Evolutionary conservation across 2,113 vertebrate genomes (phyloP), one percentile per base, ranked within the genome.

Genomic region (Microtus richardsoni): DNA sequence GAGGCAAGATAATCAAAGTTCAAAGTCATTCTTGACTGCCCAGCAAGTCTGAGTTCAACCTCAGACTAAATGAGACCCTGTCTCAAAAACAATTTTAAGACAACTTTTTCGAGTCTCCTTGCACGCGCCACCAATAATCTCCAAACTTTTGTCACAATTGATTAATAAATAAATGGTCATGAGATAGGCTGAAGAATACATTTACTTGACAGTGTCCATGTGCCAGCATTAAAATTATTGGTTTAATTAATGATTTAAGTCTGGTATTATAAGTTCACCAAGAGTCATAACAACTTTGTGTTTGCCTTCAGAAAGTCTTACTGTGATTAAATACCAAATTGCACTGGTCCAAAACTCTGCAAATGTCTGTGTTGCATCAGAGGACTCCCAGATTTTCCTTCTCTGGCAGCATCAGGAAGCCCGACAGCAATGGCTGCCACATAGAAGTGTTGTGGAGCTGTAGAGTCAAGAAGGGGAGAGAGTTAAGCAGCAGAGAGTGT

Each of bases 231-330:
- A 52, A 80, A 88, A 64, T 41, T 87, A 80, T 21, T 82, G 83
- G 52, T 78, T 90, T 70, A 62, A 70, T 62, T 82, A 88, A 75
- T 91, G 78, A 79, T 88, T 66, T 73, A 52, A 44, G 44, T 93
- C 87, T 88, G 62, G 58, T 66, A 26, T 58, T 24, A 13, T 49
- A 12, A 30, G 19, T 68, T 93, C 75, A 26, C 54, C 21, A 24
- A 70, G 21, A 58, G 16, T 30, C 54, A 74, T 49, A 60, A 96
- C 41, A 30, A 26, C 36, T 44, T 86, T 58, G 52, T 70, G 79
- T 94, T 93, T 49, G 52, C 16, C 33, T 28, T 84, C 7, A 30
- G 33, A 49, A 91, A 64, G n/a, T 54, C 36, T 28, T 36, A 7
- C 41, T 87, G 1, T 3, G 13, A 77, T 77, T 80, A 89, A 75